Percentiles rank a stretch among this genome's conserved stretches.
phyloP scores from a whole-genome alignment of 2,888 invertebrate genomes.

The Microctonus aethiopoides region DNA sequence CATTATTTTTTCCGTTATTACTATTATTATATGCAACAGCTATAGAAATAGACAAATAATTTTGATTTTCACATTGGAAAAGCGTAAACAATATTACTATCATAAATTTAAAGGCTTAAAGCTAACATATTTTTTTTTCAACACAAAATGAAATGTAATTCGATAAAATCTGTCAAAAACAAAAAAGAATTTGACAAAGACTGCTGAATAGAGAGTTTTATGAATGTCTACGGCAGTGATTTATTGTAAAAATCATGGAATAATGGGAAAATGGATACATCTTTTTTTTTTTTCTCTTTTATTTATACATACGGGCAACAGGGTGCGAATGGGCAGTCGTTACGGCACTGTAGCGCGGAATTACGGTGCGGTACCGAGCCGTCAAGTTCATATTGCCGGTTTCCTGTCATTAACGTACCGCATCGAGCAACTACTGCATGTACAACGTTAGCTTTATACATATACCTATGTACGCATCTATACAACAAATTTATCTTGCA shows the following conservation, averaged over 20 bases:
- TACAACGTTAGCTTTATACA: constrained; percentile 34
- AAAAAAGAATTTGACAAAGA: no score
- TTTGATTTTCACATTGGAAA: no score
- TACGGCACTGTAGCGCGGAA: constrained; percentile 47
- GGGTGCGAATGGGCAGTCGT: constrained; percentile 40
- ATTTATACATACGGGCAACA: background rate
- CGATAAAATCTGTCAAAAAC: no score
- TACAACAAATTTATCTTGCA: constrained; percentile 28
- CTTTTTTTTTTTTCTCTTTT: constrained; percentile 1
- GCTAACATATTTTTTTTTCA: no score
- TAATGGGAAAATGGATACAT: constrained; percentile 4
- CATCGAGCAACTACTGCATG: constrained; percentile 39
- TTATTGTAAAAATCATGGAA: constrained; percentile 19
- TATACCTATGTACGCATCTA: constrained; percentile 33
- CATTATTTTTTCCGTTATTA: no score
- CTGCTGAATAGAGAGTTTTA: background rate
- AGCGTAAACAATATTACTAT: no score
- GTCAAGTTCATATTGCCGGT: constrained; percentile 66
- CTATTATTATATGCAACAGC: no score
- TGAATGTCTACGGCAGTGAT: background rate
- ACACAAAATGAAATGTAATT: no score
- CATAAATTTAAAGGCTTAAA: no score
- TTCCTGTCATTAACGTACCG: constrained; percentile 65
- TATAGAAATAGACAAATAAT: no score
- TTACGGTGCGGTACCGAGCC: constrained; percentile 61